A percentile compares a stretch with the other conserved stretches of the same genome.
phyloP scores from a whole-genome alignment of 2,797 vertebrate species.

The Hippocampus kuda region DNA sequence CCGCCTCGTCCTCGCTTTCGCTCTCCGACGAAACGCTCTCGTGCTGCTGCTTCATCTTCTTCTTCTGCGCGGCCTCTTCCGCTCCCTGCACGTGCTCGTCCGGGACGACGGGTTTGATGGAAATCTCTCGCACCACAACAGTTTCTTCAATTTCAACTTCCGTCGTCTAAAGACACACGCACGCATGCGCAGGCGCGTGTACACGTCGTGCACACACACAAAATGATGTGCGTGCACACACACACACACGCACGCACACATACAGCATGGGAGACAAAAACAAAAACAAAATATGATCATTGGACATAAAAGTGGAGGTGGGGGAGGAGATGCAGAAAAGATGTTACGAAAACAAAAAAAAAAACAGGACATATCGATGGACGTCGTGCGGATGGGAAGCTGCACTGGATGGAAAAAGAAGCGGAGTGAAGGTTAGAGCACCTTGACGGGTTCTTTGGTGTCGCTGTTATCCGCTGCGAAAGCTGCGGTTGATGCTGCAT shows the following conservation, averaged over 20 bases:
- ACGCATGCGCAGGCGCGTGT: constrained; percentile 42
- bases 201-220: constrained; percentile 48
- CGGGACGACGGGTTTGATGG: constrained; percentile 50
- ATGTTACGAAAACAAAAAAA: constrained; percentile 25
- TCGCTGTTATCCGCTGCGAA: constrained; percentile 46
- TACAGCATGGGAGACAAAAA: constrained; percentile 59
- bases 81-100: constrained; percentile 36
- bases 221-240: constrained; percentile 42
- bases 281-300: constrained; percentile 69
- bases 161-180: constrained; percentile 71
- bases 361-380: constrained; percentile 13
- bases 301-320: constrained; percentile 57
- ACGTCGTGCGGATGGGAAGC: constrained; percentile 8
- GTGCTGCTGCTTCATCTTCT: constrained; percentile 27
- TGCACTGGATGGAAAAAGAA: background rate
- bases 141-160: constrained; percentile 90
- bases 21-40: constrained; percentile 72
- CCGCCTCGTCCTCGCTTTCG: constrained; percentile 88
- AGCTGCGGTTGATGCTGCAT: constrained; percentile 35
- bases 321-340: constrained; percentile 13
- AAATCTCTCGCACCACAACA: constrained; percentile 77
- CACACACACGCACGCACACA: constrained; percentile 40
- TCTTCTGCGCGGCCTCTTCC: constrained; percentile 23
- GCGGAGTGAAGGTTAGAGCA: constrained; percentile 38
- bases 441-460: constrained; percentile 61